A percentile compares a stretch with the other conserved stretches of the same genome.
These are phyloP conservation scores for Acrocephalus kingi DNA, from an alignment of 2,113 vertebrate genomes.

Conservation along the genomic window DNA sequence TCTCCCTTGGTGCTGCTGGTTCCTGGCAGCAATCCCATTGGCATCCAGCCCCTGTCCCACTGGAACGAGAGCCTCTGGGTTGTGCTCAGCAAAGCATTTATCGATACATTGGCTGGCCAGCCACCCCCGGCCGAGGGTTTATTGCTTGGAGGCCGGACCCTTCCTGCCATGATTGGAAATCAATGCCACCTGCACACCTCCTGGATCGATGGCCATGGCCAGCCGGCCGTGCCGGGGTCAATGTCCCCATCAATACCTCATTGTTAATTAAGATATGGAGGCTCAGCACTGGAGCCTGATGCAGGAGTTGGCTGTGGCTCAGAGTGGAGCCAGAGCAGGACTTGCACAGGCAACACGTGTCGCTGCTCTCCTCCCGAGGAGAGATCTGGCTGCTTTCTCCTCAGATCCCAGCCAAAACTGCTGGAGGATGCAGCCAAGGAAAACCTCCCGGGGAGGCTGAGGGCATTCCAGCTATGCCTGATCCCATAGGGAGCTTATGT, in stretches of 20 bases:
- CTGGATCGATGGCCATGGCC: constrained; percentile 55
- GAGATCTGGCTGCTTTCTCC: background rate
- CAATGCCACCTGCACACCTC: constrained; percentile 10
- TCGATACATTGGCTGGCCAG: constrained; percentile 23
- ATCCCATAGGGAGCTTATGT: background rate
- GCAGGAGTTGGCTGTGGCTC: constrained; percentile 71
- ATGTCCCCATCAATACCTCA: constrained; percentile 36
- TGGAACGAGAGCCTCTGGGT: background rate
- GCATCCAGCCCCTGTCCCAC: background rate
- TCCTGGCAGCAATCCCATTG: constrained; percentile 15
- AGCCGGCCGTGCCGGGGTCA: background rate
- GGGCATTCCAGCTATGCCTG: background rate
- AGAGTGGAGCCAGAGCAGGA: constrained; percentile 56
- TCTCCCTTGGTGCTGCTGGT: background rate
- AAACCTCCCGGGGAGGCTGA: background rate
- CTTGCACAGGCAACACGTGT: background rate
- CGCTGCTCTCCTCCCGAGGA: background rate
- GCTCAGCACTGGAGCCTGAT: constrained; percentile 32
- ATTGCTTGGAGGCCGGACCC: constrained; percentile 68
- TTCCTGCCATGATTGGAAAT: constrained; percentile 62
- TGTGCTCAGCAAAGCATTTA: constrained; percentile 23
- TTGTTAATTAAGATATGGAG: constrained; percentile 77
- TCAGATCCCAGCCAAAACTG: background rate
- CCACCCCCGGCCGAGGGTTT: constrained; percentile 45
- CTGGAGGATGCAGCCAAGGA: background rate